Evolutionary conservation across 2,888 invertebrate species (phyloP).

Genomic region (Anthophora plumipes): DNA sequence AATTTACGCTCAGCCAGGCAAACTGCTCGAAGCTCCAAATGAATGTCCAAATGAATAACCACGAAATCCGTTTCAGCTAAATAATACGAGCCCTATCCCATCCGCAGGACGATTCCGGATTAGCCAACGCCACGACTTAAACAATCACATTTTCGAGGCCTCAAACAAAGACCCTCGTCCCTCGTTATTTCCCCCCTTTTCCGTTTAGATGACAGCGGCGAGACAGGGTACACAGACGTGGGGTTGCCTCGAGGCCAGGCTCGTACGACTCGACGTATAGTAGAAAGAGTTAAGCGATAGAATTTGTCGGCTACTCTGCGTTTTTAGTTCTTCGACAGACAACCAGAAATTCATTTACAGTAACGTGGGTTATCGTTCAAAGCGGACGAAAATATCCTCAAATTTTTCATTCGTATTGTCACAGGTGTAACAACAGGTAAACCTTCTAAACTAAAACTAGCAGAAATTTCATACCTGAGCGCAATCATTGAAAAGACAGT

Average conservation of each 20-base stretch:
- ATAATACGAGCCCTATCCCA: slow-evolving; percentile 33
- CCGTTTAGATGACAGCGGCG: slow-evolving; percentile 57
- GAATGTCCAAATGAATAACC: slow-evolving; percentile 56
- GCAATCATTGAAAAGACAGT: too few relatives aligned
- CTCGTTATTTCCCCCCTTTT: slow-evolving; percentile 51
- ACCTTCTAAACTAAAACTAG: too few relatives aligned
- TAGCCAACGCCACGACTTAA: slow-evolving; percentile 57
- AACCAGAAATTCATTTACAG: not conserved
- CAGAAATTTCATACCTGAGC: too few relatives aligned
- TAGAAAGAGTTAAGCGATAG: slow-evolving; percentile 44
- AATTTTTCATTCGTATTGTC: too few relatives aligned
- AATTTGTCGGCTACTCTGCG: slow-evolving; percentile 11
- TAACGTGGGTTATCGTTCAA: too few relatives aligned
- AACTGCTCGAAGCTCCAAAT: slow-evolving; percentile 2
- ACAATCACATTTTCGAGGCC: slow-evolving; percentile 67
- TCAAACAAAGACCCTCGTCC: slow-evolving; percentile 58
- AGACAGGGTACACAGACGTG: slow-evolving; percentile 56
- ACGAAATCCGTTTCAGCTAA: slow-evolving; percentile 46
- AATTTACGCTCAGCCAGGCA: not conserved
- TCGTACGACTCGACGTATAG: slow-evolving; percentile 4
- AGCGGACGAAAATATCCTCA: too few relatives aligned
- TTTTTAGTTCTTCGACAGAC: slow-evolving; percentile 32
- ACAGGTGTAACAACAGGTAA: too few relatives aligned
- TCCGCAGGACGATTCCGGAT: slow-evolving; percentile 46
- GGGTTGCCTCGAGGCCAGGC: slow-evolving; percentile 19